Evolutionary conservation across 2,797 vertebrate species (phyloP), one percentile per base, ranked within the genome.

Genomic region (Alosa sapidissima): DNA sequence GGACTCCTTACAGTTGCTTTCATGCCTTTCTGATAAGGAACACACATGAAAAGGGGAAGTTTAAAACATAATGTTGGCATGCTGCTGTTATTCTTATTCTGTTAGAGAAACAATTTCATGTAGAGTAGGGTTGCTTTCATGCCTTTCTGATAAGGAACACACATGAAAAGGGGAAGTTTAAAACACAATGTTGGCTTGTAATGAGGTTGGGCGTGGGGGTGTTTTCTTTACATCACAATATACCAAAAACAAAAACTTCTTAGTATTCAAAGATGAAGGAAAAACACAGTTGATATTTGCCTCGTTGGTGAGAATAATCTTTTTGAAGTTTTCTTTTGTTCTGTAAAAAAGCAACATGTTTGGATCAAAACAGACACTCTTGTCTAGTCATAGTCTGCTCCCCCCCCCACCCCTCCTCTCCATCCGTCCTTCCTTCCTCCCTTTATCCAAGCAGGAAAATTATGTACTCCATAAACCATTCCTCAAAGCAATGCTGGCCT

Each of bases 391-490:
- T 5, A 75, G 68, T 81, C 62, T 84, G 81, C 72, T 28, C 21
- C 81, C 5, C 58, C 82, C 36, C 65, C 51, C 82, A 13, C 84
- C 45, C 65, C 8, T n/a, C 84, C 83, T 86, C 10, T 81, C n/a
- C 28, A 28, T 54, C 5, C 24, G 0, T 13, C 62, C 36, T 83
- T 81, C 45, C 58, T 81, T 85, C 84, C 28, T 68, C 62, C n/a
- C 28, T 28, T 28, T 5, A 55, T 52, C 28, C 33, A 45, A 14
- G 62, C 24, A 33, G 9, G 24, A 84, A 82, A 86, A 85, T 89
- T 84, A 82, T 83, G 51, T 68, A 54, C 84, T 78, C 75, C 52
- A 84, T 81, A 81, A 51, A 82, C 83, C 51, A 81, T 83, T 52
- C 28, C 2, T 88, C 81, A 84, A 68, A 87, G 68, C 68, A 0